phyloP scores from a whole-genome alignment of 2,888 invertebrate genomes.

The Odontocolon sp. region DNA sequence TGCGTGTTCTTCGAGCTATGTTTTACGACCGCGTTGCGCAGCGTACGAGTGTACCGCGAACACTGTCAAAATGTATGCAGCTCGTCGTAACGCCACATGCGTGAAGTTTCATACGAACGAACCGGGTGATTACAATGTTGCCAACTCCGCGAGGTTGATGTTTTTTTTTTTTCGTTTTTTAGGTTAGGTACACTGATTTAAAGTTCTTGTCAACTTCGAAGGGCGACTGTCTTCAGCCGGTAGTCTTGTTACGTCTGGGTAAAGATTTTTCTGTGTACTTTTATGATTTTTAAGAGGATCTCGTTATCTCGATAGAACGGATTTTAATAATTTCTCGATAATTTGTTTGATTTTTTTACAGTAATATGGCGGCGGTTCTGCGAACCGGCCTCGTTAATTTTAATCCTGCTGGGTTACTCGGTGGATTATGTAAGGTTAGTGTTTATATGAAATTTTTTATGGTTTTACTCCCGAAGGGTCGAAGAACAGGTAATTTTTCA shows the following conservation, averaged over 20 bases:
- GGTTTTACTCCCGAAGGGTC: background rate
- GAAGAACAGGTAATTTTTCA: background rate
- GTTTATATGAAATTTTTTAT: constrained; percentile 29
- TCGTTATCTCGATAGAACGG: background rate
- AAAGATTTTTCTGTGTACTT: constrained; percentile 17
- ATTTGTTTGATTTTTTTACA: constrained; percentile 35
- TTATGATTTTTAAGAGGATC: background rate
- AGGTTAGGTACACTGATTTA: background rate
- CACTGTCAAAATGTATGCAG: constrained; percentile 53
- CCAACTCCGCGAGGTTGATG: background rate
- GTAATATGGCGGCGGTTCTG: constrained; percentile 65
- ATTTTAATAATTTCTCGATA: background rate
- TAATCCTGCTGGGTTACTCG: constrained; percentile 46
- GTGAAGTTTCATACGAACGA: background rate
- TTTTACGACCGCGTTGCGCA: constrained; percentile 28
- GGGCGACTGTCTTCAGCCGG: constrained; percentile 48
- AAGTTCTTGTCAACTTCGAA: background rate
- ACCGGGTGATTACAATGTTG: background rate
- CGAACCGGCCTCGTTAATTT: constrained; percentile 48
- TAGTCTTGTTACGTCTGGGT: constrained; percentile 44
- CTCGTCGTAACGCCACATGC: constrained; percentile 4
- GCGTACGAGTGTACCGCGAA: constrained; percentile 58
- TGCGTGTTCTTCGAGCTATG: constrained; percentile 8
- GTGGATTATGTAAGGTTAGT: constrained; percentile 77
- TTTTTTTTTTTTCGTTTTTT: background rate